phyloP scores from a whole-genome alignment of 2,888 invertebrate genomes.

The Achlya flavicornis region DNA sequence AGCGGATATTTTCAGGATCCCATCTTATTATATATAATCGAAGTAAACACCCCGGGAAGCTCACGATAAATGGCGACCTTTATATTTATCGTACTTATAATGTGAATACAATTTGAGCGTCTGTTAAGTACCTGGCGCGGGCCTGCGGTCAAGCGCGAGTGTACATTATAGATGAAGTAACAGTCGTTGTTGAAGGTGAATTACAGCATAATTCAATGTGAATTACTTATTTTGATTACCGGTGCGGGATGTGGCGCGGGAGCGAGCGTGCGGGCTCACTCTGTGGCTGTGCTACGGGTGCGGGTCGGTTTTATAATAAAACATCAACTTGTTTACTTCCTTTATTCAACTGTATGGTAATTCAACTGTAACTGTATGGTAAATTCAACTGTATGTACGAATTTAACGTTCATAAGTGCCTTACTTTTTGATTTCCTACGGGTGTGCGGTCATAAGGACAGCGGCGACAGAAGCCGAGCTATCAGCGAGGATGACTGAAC shows the following conservation, averaged over 20 bases:
- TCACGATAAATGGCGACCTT: not conserved
- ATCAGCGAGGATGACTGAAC: too few species aligned
- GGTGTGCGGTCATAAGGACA: not conserved
- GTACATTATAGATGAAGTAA: not conserved
- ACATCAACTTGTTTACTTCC: not conserved
- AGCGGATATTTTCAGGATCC: not conserved
- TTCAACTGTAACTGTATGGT: too few species aligned
- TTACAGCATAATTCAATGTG: too few species aligned
- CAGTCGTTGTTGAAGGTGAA: slow-evolving; percentile 4
- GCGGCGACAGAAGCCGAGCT: not conserved
- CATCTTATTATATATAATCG: not conserved
- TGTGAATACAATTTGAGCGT: not conserved
- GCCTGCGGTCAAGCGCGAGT: not conserved
- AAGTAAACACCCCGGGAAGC: not conserved
- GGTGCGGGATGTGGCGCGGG: not conserved
- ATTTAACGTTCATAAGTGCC: too few species aligned
- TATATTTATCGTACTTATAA: not conserved
- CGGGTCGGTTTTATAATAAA: not conserved
- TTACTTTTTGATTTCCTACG: too few species aligned
- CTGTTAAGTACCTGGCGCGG: not conserved
- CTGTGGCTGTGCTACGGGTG: too few species aligned
- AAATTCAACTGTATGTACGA: too few species aligned
- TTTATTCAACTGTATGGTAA: too few species aligned
- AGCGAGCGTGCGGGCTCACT: not conserved
- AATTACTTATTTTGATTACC: slow-evolving; percentile 6